Conservation (phyloP, 2,888 invertebrate genomes). For the Tetranychus piercei region DNA sequence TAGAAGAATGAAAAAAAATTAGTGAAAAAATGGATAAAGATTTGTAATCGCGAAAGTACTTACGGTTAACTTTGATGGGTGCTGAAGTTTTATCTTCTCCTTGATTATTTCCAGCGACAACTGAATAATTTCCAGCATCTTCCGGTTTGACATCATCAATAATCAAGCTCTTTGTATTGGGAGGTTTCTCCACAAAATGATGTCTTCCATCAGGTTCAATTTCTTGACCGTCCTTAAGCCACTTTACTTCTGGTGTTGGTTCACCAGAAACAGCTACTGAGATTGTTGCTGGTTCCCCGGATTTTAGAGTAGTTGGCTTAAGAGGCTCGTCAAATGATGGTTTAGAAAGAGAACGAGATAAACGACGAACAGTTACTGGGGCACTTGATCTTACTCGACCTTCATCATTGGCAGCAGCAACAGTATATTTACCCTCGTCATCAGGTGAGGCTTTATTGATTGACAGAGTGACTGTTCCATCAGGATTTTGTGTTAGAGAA, state of each 20-base stretch:
- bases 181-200: slow-evolving; percentile 44
- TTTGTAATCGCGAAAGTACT: slow-evolving; percentile 14
- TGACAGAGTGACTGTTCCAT: slow-evolving; percentile 65
- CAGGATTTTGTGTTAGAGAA: slow-evolving; percentile 66
- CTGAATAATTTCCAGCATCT: slow-evolving; percentile 68
- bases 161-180: slow-evolving; percentile 52
- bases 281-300: slow-evolving; percentile 11
- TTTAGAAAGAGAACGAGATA: background rate
- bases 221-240: slow-evolving; percentile 33
- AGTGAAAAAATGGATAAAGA: background rate
- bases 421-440: slow-evolving; percentile 65
- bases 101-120: slow-evolving; percentile 50
- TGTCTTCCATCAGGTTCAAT: slow-evolving; percentile 34
- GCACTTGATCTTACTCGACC: slow-evolving; percentile 43
- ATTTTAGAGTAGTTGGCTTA: background rate
- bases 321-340: background rate
- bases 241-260: slow-evolving; percentile 66
- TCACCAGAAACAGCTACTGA: slow-evolving; percentile 56
- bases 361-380: background rate
- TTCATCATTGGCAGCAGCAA: slow-evolving; percentile 61
- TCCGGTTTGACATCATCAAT: slow-evolving; percentile 39
- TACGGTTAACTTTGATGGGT: slow-evolving; percentile 25
- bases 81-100: slow-evolving; percentile 39
- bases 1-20: slow-evolving; percentile 2
- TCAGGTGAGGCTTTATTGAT: slow-evolving; percentile 63